A percentile compares a stretch with the other conserved stretches of the same genome.
Conservation (phyloP, 1,140 invertebrate genomes). For the Colletes gigas region DNA sequence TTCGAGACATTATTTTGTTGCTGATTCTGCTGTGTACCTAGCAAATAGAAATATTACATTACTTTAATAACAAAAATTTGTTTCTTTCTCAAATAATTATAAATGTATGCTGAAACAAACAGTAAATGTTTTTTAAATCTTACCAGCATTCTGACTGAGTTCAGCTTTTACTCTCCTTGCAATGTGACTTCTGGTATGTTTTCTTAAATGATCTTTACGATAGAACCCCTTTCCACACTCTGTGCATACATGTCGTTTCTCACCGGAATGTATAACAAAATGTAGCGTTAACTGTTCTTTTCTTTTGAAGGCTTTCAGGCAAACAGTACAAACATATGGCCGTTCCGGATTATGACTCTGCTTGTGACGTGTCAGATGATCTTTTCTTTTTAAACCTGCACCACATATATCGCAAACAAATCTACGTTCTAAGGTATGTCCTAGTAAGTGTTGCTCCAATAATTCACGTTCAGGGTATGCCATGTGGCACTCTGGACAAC, state of each 20-base stretch:
- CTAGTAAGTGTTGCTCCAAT: constrained; percentile 90
- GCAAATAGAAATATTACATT: background rate
- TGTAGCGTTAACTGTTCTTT: constrained; percentile 92
- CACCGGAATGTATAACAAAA: constrained; percentile 92
- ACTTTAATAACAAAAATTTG: background rate
- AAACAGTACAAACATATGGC: constrained; percentile 91
- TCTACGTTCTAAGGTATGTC: constrained; percentile 89
- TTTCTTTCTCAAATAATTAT: background rate
- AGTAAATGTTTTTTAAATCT: constrained; percentile 20
- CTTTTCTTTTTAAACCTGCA: constrained; percentile 90
- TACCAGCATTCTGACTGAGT: constrained; percentile 85
- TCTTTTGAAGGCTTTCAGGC: constrained; percentile 91
- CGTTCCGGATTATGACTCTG: constrained; percentile 91
- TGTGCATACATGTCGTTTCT: constrained; percentile 91
- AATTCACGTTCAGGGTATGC: constrained; percentile 91
- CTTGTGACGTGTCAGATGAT: constrained; percentile 90
- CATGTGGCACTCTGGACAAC: constrained; percentile 93
- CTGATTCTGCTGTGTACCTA: constrained; percentile 77
- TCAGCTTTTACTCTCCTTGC: constrained; percentile 91
- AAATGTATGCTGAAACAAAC: background rate
- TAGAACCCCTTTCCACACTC: constrained; percentile 92
- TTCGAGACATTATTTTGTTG: constrained; percentile 77
- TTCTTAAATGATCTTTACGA: constrained; percentile 81
- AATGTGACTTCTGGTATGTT: constrained; percentile 91
- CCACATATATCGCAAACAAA: constrained; percentile 94